A percentile compares a stretch with the other conserved stretches of the same genome.
phyloP scores from a whole-genome alignment of 2,888 invertebrate genomes.

The Malthinus seriepunctatus region DNA sequence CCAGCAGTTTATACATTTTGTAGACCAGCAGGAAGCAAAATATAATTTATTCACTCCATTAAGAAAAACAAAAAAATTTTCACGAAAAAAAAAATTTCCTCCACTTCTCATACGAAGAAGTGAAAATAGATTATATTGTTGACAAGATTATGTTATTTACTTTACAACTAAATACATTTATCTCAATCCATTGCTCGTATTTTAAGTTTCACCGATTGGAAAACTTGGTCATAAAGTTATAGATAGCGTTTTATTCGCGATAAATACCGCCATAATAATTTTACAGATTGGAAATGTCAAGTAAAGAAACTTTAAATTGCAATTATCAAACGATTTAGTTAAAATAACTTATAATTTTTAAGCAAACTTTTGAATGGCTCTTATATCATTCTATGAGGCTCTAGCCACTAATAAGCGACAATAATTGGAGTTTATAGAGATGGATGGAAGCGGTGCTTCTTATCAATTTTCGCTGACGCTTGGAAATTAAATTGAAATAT shows the following conservation, averaged over 20 bases:
- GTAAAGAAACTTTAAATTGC: slow-evolving; percentile 2
- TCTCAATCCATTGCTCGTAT: slow-evolving; percentile 31
- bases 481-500: too few relatives aligned
- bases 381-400: too few relatives aligned
- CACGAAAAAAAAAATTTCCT: too few relatives aligned
- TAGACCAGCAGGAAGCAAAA: slow-evolving; percentile 46
- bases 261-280: slow-evolving; percentile 38
- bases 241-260: slow-evolving; percentile 42
- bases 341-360: too few relatives aligned
- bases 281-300: slow-evolving; percentile 34
- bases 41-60: slow-evolving; percentile 38
- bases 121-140: slow-evolving; percentile 19
- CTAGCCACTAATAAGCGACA: too few relatives aligned
- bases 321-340: slow-evolving; percentile 7
- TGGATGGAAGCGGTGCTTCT: too few relatives aligned
- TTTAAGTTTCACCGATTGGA: slow-evolving; percentile 10
- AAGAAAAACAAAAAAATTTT: slow-evolving; percentile 1
- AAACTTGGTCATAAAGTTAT: slow-evolving; percentile 38
- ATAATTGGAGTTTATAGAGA: too few relatives aligned
- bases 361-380: too few relatives aligned
- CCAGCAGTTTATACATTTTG: slow-evolving; percentile 44
- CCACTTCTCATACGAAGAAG: slow-evolving; percentile 3
- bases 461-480: too few relatives aligned
- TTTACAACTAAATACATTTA: slow-evolving; percentile 40
- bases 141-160: slow-evolving; percentile 1